These are phyloP conservation scores for Nannoperca obscura DNA, from an alignment of 2,797 vertebrate species.

Conservation along the genomic window DNA sequence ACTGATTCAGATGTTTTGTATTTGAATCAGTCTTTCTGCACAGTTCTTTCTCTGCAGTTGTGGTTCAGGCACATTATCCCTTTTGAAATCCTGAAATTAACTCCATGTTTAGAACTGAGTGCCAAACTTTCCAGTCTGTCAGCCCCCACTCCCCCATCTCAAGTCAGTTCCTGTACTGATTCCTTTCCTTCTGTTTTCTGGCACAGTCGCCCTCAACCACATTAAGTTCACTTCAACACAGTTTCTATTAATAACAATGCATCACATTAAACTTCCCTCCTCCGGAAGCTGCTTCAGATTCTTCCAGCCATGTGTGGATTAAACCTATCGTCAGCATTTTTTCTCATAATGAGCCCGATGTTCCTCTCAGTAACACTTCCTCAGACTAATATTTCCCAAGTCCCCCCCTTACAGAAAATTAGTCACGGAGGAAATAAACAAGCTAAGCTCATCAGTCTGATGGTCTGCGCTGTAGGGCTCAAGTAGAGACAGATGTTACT, in stretches of 20 bases:
- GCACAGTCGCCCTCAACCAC: not conserved
- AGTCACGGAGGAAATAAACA: conserved; percentile 65
- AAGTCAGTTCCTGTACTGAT: conserved; percentile 41
- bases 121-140: conserved; percentile 64
- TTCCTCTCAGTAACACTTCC: conserved; percentile 50
- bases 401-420: conserved; percentile 32
- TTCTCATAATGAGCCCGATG: conserved; percentile 56
- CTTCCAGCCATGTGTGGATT: conserved; percentile 41
- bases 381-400: conserved; percentile 39
- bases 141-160: conserved; percentile 28
- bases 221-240: conserved; percentile 22
- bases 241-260: conserved; percentile 26
- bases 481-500: conserved; percentile 28
- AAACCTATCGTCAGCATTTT: conserved; percentile 50
- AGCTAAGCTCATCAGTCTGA: conserved; percentile 34
- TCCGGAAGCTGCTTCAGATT: conserved; percentile 28
- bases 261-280: conserved; percentile 1
- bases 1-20: not conserved
- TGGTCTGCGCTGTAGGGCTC: conserved; percentile 16
- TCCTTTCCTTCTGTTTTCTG: conserved; percentile 25
- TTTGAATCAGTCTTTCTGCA: conserved; percentile 32
- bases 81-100: conserved; percentile 38
- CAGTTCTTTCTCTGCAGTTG: conserved; percentile 56
- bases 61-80: conserved; percentile 41
- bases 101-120: conserved; percentile 41